phyloP scores from a whole-genome alignment of 2,888 invertebrate genomes.

The Prenolepis imparis region DNA sequence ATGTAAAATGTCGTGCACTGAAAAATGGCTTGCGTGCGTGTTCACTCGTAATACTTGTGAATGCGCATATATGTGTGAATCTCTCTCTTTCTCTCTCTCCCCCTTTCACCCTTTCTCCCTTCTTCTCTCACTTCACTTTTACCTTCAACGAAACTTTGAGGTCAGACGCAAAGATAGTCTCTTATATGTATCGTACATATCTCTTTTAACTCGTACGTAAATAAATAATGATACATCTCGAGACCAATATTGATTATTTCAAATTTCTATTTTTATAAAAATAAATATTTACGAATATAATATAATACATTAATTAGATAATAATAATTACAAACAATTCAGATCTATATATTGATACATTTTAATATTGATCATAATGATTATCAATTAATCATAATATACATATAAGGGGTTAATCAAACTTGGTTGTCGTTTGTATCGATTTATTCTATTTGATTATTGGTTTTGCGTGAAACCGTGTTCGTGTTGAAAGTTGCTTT shows the following conservation, averaged over 20 bases:
- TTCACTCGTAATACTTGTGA: neutral
- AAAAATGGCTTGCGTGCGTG: constrained; percentile 59
- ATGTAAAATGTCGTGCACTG: constrained; percentile 60
- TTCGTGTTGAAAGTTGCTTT: neutral
- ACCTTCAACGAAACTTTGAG: constrained; percentile 30
- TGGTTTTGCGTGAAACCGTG: neutral
- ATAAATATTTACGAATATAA: neutral
- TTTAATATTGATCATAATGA: neutral
- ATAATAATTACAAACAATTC: neutral
- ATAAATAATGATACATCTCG: neutral
- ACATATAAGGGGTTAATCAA: neutral
- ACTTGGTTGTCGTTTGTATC: too few species aligned
- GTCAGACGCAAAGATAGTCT: constrained; percentile 22
- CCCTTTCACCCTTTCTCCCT: too few species aligned
- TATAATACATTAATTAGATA: neutral
- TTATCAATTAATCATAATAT: too few species aligned
- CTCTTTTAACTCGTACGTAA: neutral
- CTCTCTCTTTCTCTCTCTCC: neutral
- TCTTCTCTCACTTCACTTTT: constrained; percentile 1
- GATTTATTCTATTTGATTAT: neutral
- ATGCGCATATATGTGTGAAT: neutral
- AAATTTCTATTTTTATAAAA: constrained; percentile 4
- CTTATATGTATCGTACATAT: neutral
- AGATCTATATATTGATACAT: neutral
- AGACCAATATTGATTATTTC: neutral